Base-by-base conservation (phyloP, 2,113 vertebrate genomes). In the Colius striatus region DNA sequence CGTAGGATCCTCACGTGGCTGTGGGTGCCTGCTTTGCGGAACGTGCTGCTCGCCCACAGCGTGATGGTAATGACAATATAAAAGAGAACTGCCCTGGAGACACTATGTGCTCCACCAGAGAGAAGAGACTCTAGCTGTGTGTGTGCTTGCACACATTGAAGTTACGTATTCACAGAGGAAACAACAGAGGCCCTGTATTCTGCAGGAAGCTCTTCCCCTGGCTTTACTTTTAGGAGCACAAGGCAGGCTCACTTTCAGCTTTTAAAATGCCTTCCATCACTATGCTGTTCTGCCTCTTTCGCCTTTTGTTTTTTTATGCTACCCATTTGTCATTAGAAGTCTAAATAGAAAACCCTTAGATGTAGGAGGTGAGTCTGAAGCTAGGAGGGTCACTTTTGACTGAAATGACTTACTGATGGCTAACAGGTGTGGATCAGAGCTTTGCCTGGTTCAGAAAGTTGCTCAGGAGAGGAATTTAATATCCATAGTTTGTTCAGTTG, bases 41-140 rank as follows among this genome's bases (percentile, higher is more conserved):
- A 3, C 34, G 2, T 1, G 2, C 65, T 67, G 32, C 45, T 53
- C 55, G 5, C n/a, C 5, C 0, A 1, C 73, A 21, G 55, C 0
- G 2, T 34, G 60, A 5, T 48, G 12, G 20, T 4, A 51, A 38
- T 18, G 68, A 4, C 18, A 16, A 1, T n/a, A 21, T 30, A 41
- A 47, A 47, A 13, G 70, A 32, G 53, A 57, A 25, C 41, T 62
- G 60, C 60, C 57, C 47, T 30, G 47, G 17, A 36, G 81, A 57
- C 34, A 11, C 13, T 4, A 0, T 47, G 63, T 23, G 51, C 75
- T 74, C 22, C 51, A 4, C 22, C 57, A 51, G 55, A 19, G 45
- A 48, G 41, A n/a, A 20, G 8, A 67, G 26, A 17, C 83, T 92
- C 38, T 32, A 11, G 57, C 65, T 74, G 15, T 1, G 0, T 3